These are phyloP conservation scores for Maconellicoccus hirsutus DNA, from an alignment of 1,140 invertebrate species.

Conservation along the genomic window DNA sequence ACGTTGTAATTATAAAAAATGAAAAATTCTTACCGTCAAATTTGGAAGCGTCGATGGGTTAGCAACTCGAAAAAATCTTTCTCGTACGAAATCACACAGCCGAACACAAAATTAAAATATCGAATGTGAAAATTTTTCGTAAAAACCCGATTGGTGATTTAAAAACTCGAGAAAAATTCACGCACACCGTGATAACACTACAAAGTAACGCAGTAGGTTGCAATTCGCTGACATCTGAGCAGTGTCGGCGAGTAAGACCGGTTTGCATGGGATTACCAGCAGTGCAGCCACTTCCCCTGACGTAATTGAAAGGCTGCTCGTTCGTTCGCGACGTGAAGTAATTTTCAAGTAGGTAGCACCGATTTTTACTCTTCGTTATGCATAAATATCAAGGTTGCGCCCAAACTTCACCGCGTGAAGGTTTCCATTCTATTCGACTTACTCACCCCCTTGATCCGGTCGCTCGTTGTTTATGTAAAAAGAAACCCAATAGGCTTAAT, in stretches of 20 bases:
- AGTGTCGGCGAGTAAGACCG: not conserved
- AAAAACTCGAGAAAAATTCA: not conserved
- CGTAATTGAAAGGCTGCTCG: not conserved
- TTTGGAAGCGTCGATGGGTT: no score
- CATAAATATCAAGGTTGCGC: no score
- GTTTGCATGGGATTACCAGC: not conserved
- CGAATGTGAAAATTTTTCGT: not conserved
- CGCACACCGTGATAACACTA: constrained; percentile 2
- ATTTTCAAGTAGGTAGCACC: not conserved
- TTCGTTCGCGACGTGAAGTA: not conserved
- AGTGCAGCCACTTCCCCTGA: not conserved
- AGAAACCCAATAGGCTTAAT: no score
- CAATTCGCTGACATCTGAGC: not conserved
- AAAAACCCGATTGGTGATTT: not conserved
- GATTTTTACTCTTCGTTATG: no score
- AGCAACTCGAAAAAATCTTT: no score
- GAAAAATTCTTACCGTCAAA: no score
- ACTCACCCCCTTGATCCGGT: no score
- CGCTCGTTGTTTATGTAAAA: no score
- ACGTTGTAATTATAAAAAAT: no score
- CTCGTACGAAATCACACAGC: no score
- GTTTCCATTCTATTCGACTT: no score
- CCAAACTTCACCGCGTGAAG: no score
- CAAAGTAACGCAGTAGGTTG: not conserved
- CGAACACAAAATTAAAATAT: not conserved